Evolutionary conservation across 2,888 invertebrate genomes (phyloP).

Genomic region (Mycogona germanica): DNA sequence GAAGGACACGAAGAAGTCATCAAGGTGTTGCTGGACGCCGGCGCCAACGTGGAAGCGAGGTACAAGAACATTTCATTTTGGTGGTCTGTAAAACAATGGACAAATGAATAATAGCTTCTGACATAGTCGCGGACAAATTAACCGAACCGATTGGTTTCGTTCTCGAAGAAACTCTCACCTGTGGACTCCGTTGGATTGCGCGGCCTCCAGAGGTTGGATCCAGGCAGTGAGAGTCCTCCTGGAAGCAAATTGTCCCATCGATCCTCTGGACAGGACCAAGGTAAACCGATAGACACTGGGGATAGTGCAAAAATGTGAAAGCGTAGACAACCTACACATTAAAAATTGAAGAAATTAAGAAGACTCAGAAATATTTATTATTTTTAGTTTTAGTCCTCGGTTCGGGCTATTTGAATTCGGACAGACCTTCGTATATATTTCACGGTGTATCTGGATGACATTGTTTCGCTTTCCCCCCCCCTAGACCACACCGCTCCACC

Average conservation of each 20-base stretch:
- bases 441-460: too few relatives aligned
- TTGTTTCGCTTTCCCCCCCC: too few relatives aligned
- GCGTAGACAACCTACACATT: not conserved
- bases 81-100: too few relatives aligned
- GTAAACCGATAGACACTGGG: not conserved
- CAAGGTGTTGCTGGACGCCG: slow-evolving; percentile 32
- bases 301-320: not conserved
- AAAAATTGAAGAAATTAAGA: not conserved
- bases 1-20: slow-evolving; percentile 35
- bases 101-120: too few relatives aligned
- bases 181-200: slow-evolving; percentile 39
- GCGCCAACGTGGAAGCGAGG: too few relatives aligned
- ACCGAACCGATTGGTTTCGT: too few relatives aligned
- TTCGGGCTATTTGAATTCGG: too few relatives aligned
- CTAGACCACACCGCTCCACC: slow-evolving; percentile 35
- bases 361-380: not conserved
- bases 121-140: too few relatives aligned
- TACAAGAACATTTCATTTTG: too few relatives aligned
- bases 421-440: too few relatives aligned
- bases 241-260: slow-evolving; percentile 36
- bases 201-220: slow-evolving; percentile 35
- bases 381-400: not conserved
- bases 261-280: slow-evolving; percentile 33
- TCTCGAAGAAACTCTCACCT: slow-evolving; percentile 36
- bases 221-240: slow-evolving; percentile 32